Evolutionary conservation across 1,140 invertebrate genomes (phyloP).

Genomic region (Drosophila eugracilis): DNA sequence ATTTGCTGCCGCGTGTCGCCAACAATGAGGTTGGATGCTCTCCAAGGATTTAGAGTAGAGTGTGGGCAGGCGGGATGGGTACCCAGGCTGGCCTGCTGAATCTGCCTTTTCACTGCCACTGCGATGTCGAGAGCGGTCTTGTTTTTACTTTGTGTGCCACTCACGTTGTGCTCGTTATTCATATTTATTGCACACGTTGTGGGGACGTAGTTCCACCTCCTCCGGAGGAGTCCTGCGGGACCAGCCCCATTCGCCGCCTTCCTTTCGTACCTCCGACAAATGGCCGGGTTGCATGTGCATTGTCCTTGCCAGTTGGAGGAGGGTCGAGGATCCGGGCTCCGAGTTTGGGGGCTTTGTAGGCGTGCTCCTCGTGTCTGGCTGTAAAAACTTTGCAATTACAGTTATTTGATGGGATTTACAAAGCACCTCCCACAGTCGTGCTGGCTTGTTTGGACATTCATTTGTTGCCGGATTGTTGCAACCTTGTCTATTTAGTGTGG

Average conservation of each 20-base stretch:
- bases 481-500: slow-evolving; percentile 55
- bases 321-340: neutral
- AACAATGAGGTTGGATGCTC: slow-evolving; percentile 53
- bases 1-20: slow-evolving; percentile 71
- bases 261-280: slow-evolving; percentile 35
- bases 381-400: slow-evolving; percentile 83
- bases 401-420: slow-evolving; percentile 81
- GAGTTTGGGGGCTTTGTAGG: slow-evolving; percentile 12
- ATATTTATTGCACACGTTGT: slow-evolving; percentile 83
- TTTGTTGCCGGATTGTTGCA: slow-evolving; percentile 70
- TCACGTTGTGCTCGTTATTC: slow-evolving; percentile 82
- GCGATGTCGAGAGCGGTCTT: slow-evolving; percentile 38
- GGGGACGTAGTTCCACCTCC: slow-evolving; percentile 28
- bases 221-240: slow-evolving; percentile 37
- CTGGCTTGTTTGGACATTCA: slow-evolving; percentile 72
- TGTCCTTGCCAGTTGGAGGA: slow-evolving; percentile 37
- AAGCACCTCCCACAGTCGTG: slow-evolving; percentile 40
- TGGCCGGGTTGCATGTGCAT: slow-evolving; percentile 74
- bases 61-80: neutral
- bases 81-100: slow-evolving; percentile 3
- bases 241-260: neutral
- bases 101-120: slow-evolving; percentile 59
- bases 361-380: slow-evolving; percentile 63
- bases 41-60: slow-evolving; percentile 24
- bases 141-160: slow-evolving; percentile 78